phyloP scores from a whole-genome alignment of 2,888 invertebrate species.

The Ctena decussata region DNA sequence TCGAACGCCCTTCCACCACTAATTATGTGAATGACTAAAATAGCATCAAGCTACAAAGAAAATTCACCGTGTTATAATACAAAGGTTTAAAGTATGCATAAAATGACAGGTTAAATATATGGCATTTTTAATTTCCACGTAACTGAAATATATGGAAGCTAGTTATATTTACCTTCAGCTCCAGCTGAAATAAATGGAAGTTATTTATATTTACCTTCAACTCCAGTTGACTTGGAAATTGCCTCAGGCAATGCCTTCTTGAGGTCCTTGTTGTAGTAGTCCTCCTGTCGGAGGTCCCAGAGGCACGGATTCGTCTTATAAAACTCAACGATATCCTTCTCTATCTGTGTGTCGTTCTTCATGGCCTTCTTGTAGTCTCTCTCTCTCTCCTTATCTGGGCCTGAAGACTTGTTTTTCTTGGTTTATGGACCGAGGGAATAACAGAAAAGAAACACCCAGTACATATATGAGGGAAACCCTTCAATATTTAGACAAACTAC shows the following conservation, averaged over 20 bases:
- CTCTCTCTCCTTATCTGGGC: constrained; percentile 16
- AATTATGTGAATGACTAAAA: too few relatives aligned
- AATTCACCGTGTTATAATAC: too few relatives aligned
- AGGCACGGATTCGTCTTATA: constrained; percentile 41
- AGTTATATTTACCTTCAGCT: too few relatives aligned
- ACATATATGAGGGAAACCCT: constrained; percentile 2
- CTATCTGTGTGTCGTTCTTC: constrained; percentile 22
- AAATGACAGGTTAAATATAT: constrained; percentile 3
- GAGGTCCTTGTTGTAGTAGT: constrained; percentile 28
- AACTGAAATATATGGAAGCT: too few relatives aligned
- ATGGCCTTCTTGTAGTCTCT: constrained; percentile 31
- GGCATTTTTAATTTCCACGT: too few relatives aligned
- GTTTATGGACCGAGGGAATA: constrained; percentile 24
- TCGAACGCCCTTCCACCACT: too few relatives aligned
- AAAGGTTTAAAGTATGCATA: constrained; percentile 30
- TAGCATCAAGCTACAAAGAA: too few relatives aligned
- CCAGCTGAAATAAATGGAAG: too few relatives aligned
- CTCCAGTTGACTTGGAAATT: constrained; percentile 34
- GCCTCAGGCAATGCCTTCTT: constrained; percentile 23
- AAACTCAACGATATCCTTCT: constrained; percentile 40
- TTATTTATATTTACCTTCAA: constrained; percentile 21
- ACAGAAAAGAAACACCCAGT: constrained; percentile 26
- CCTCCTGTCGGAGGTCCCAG: constrained; percentile 41
- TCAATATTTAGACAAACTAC: constrained; percentile 21
- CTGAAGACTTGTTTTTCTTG: constrained; percentile 24